A percentile compares a stretch with the other conserved stretches of the same genome.
Conservation (phyloP, 2,797 vertebrate species). For the Clamator glandarius region DNA sequence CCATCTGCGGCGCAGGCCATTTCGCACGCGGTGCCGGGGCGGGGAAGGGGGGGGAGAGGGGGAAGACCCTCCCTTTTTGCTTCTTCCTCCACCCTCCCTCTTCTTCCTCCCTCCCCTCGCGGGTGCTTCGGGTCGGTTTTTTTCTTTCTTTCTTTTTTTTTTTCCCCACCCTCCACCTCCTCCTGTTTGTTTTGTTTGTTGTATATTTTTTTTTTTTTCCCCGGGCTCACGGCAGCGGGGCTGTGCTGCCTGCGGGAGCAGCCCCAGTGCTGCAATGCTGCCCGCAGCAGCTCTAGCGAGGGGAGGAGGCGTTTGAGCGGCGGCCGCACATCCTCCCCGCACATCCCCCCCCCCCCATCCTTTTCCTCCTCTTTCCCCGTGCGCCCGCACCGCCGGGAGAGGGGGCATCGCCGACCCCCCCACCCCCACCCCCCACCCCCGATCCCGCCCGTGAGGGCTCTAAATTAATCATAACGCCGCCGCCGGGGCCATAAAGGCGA, state of each 20-base stretch:
- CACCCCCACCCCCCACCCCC: background rate
- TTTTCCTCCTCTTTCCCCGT: background rate
- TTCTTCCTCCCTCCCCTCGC: too few relatives aligned
- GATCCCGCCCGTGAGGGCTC: background rate
- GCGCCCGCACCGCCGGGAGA: background rate
- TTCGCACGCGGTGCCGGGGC: background rate
- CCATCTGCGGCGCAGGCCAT: slow-evolving; percentile 11
- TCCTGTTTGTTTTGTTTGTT: background rate
- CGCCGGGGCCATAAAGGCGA: background rate
- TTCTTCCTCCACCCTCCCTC: background rate
- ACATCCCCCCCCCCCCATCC: too few relatives aligned
- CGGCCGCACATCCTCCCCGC: slow-evolving; percentile 6
- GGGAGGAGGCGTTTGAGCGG: slow-evolving; percentile 29
- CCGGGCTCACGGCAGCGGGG: background rate
- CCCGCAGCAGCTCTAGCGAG: slow-evolving; percentile 23
- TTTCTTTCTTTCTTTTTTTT: background rate
- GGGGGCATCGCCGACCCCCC: too few relatives aligned
- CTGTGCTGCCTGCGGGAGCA: slow-evolving; percentile 4
- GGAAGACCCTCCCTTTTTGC: background rate
- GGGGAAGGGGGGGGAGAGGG: background rate
- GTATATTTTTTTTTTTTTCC: too few relatives aligned
- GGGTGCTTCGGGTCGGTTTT: background rate
- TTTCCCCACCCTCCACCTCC: fast-evolving
- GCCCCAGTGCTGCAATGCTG: background rate
- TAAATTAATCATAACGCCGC: background rate